Evolutionary conservation across 2,888 invertebrate species (phyloP).

Genomic region (Lissocephala sabroskyi): DNA sequence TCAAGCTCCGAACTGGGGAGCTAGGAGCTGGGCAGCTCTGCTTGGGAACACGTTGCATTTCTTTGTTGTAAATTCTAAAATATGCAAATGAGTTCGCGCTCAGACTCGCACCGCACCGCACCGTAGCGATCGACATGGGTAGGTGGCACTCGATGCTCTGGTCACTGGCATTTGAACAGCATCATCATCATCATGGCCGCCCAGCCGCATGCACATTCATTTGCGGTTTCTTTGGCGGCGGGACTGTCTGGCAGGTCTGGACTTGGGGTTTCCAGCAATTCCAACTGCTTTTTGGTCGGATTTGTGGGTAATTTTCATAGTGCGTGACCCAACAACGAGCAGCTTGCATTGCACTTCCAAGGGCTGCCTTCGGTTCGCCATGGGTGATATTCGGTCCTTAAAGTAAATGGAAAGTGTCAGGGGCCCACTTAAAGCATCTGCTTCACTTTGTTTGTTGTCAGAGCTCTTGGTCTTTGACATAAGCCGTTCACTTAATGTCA

Average conservation of each 20-base stretch:
- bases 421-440: too few species aligned
- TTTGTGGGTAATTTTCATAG: slow-evolving; percentile 43
- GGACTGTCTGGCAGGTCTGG: slow-evolving; percentile 10
- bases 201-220: slow-evolving; percentile 25
- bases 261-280: background rate
- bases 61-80: slow-evolving; percentile 62
- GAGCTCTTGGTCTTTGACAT: too few species aligned
- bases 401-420: too few species aligned
- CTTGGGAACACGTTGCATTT: slow-evolving; percentile 41
- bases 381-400: too few species aligned
- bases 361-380: too few species aligned
- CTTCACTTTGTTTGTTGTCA: too few species aligned
- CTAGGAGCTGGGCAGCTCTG: background rate
- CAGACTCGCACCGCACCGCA: slow-evolving; percentile 2
- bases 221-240: slow-evolving; percentile 24
- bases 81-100: slow-evolving; percentile 61
- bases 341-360: background rate
- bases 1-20: too few species aligned
- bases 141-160: too few species aligned
- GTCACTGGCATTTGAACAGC: too few species aligned
- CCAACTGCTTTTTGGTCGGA: slow-evolving; percentile 25
- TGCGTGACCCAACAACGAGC: slow-evolving; percentile 31
- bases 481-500: too few species aligned
- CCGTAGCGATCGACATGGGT: too few species aligned
- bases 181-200: background rate